Base-by-base conservation (phyloP, 2,797 vertebrate species). In the Triplophysa bombifrons region DNA sequence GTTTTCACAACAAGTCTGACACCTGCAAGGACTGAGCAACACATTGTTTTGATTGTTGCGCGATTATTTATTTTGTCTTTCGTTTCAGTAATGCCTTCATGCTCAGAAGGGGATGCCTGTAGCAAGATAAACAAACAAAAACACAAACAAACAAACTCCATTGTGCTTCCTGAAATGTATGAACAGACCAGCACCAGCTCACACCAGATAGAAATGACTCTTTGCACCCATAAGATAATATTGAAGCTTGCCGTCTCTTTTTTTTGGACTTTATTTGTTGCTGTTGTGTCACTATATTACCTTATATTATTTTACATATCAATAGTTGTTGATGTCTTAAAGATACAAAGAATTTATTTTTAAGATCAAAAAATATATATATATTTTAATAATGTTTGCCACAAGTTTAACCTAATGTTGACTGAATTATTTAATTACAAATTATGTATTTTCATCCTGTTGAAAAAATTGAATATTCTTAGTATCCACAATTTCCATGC, bases 41-140 rank as follows among this genome's bases (percentile, higher is more conserved):
- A 67, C 66, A 44, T 30, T 53, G 55, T 55, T 56, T 6, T 56
- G 2, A 19, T 53, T 17, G 14, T 51, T 51, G 13, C 4, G 2
- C 55, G 17, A 30, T 76, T 48, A 46, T 68, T 53, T 74, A 13
- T n/a, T 65, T 76, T 68, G 16, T 55, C 67, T 13, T 56, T 38
- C 7, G 50, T 58, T 68, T 67, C 64, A 12, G 25, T 67, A 44
- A 56, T 56, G 17, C 50, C 41, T 38, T 19, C 46, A 38, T 55
- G 8, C 53, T n/a, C 53, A 30, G 11, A 25, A 1, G 25, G 13
- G 0, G 58, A 64, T 41, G 34, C 63, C 30, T 56, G 55, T 44
- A 56, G 20, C 4, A 2, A 30, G 38, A 64, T 12, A 34, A 38
- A 38, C 34, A 38, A 38, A 4, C 25, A 53, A 55, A 22, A 22